Base-by-base conservation (phyloP, 2,113 vertebrate species). In the Pithys albifrons region DNA sequence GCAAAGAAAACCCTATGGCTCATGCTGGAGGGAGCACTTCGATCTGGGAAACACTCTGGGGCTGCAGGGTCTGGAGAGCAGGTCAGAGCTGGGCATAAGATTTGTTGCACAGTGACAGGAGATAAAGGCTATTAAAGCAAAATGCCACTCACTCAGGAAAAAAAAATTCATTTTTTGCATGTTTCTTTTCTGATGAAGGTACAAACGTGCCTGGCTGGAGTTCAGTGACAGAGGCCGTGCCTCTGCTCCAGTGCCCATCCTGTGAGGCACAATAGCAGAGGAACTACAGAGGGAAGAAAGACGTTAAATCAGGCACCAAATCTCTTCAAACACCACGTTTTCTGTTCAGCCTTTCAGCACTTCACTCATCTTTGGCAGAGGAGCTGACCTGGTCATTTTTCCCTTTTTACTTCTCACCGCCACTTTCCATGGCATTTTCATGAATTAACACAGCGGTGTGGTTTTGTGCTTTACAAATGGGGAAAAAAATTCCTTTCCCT, bases 401-500 rank as follows among this genome's bases (percentile, higher is more conserved):
- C 92, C 83, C 91, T 94, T 93, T 95, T 86, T 90, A 74, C 61
- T 91, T 49, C 84, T 89, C 73, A 2, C 83, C 4, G 1, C 86
- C 80, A 71, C 86, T 67, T 97, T 89, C 92, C 49, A 5, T 45
- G 90, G 82, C 95, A 79, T 93, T 95, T 95, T 70, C 86, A 75
- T 92, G 95, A 92, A 96, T 97, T 94, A 97, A 87, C 95, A 1
- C 95, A 97, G 96, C 89, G 4, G 91, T 93, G 91, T 17, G 71
- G 88, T 94, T 97, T 97, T 96, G 88, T 90, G 72, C 93, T 91
- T 86, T 81, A 55, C 64, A 89, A 76, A 86, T 16, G 46, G 77
- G 1, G 39, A 20, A 16, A 59, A 43, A 45, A 67, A 14, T 22
- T 1, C 15, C 20, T 35, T 91, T 93, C 46, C 80, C 93, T 81